Conservation (phyloP, 2,797 vertebrate species). For the Cossypha niveicapilla region DNA sequence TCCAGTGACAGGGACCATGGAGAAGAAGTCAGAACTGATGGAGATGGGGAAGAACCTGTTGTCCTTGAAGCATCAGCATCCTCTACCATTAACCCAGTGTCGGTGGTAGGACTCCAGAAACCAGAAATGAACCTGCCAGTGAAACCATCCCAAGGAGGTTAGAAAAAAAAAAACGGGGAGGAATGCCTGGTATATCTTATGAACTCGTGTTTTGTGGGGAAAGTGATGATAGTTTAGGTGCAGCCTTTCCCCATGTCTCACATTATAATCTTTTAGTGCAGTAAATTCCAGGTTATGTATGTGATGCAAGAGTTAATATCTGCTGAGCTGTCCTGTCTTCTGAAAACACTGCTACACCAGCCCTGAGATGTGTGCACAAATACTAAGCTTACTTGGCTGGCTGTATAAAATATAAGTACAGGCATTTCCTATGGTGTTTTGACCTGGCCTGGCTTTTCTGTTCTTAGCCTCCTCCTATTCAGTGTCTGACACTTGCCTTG, state of each 20-base stretch:
- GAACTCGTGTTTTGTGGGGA: not conserved
- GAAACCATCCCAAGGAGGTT: slow-evolving; percentile 88
- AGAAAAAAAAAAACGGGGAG: slow-evolving; percentile 46
- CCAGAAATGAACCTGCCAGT: slow-evolving; percentile 90
- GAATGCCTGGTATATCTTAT: not conserved
- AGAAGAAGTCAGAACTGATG: slow-evolving; percentile 70
- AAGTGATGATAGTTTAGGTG: not conserved
- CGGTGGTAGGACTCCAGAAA: slow-evolving; percentile 78
- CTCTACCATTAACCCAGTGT: slow-evolving; percentile 79
- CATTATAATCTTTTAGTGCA: not conserved
- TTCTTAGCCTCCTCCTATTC: not conserved
- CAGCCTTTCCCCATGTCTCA: not conserved
- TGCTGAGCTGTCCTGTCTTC: not conserved
- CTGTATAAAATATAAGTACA: not conserved
- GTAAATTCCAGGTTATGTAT: not conserved
- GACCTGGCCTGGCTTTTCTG: not conserved
- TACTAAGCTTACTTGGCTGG: not conserved
- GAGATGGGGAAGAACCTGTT: slow-evolving; percentile 72
- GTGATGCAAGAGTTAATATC: not conserved
- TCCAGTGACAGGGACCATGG: slow-evolving; percentile 70
- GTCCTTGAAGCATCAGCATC: slow-evolving; percentile 75
- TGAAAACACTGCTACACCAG: not conserved
- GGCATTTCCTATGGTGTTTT: not conserved
- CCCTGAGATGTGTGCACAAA: not conserved
- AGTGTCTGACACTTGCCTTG: not conserved